These are phyloP conservation scores for Pampusana beccarii DNA, from an alignment of 2,113 vertebrate genomes.

Conservation along the genomic window DNA sequence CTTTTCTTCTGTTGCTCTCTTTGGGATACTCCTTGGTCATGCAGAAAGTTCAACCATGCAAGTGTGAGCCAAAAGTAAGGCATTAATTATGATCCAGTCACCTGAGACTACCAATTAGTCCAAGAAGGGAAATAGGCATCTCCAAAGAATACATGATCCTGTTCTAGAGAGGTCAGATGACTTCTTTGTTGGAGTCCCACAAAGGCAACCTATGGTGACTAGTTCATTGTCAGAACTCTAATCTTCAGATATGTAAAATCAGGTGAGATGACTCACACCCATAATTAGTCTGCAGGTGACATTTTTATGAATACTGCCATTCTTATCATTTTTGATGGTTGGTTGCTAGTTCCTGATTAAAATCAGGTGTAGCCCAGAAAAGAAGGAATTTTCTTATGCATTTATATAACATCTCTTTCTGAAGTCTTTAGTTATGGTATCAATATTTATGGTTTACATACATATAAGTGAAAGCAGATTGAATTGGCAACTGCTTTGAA, in stretches of 20 bases:
- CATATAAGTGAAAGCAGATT: not conserved
- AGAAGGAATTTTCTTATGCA: not conserved
- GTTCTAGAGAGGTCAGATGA: not conserved
- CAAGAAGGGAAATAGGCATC: not conserved
- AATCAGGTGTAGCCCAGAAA: not conserved
- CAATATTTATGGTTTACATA: not conserved
- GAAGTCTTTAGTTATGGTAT: not conserved
- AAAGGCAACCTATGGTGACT: not conserved
- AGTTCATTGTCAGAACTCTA: not conserved
- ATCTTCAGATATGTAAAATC: not conserved
- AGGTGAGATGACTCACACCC: not conserved
- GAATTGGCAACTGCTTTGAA: not conserved
- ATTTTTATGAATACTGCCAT: not conserved
- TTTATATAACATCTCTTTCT: not conserved
- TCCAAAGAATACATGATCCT: not conserved
- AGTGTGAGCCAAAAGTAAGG: not conserved
- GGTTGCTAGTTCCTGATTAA: not conserved
- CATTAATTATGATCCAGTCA: conserved; percentile 21
- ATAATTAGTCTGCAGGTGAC: not conserved
- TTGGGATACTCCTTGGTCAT: not conserved
- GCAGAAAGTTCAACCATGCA: not conserved
- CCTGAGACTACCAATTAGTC: conserved; percentile 2
- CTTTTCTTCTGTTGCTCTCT: not conserved
- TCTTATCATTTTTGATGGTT: not conserved
- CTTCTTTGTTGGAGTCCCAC: not conserved